A percentile compares a stretch with the other conserved stretches of the same genome.
Conservation (phyloP, 2,797 vertebrate species). For the Peromyscus eremicus region DNA sequence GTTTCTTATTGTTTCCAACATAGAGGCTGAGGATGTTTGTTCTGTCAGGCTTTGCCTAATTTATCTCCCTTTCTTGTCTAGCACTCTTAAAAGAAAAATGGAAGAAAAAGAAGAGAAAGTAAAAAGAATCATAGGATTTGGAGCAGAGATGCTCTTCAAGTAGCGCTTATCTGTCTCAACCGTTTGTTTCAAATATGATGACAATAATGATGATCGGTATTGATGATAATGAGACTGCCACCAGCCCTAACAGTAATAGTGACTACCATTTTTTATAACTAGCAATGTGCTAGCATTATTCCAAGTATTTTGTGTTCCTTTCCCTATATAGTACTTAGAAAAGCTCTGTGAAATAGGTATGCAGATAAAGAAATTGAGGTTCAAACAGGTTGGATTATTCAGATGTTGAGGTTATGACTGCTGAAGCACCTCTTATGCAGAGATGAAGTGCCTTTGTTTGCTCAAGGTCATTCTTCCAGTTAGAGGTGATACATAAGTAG, state of each 20-base stretch:
- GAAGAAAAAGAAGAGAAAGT: background rate
- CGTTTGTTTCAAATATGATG: background rate
- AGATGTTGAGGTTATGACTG: background rate
- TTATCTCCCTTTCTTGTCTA: constrained; percentile 42
- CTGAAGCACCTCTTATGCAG: constrained; percentile 3
- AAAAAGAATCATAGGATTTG: constrained; percentile 54
- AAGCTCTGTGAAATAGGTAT: background rate
- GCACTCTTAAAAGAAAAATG: background rate
- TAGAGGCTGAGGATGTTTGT: background rate
- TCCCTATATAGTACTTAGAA: constrained; percentile 21
- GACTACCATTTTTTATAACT: background rate
- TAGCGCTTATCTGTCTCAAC: background rate
- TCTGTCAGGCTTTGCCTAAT: constrained; percentile 19
- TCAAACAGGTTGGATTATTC: constrained; percentile 32
- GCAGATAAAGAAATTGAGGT: constrained; percentile 41
- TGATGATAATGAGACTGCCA: background rate
- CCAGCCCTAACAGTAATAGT: background rate
- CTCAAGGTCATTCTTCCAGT: constrained; percentile 56
- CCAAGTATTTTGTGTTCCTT: constrained; percentile 39
- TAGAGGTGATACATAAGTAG: constrained; percentile 23
- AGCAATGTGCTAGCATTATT: background rate
- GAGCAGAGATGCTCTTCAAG: constrained; percentile 32
- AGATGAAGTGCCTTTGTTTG: constrained; percentile 31
- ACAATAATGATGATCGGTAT: background rate
- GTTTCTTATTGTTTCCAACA: constrained; percentile 6